A percentile compares a stretch with the other conserved stretches of the same genome.
Conservation (phyloP, 1,140 invertebrate species). For the Ptiloglossa arizonensis region DNA sequence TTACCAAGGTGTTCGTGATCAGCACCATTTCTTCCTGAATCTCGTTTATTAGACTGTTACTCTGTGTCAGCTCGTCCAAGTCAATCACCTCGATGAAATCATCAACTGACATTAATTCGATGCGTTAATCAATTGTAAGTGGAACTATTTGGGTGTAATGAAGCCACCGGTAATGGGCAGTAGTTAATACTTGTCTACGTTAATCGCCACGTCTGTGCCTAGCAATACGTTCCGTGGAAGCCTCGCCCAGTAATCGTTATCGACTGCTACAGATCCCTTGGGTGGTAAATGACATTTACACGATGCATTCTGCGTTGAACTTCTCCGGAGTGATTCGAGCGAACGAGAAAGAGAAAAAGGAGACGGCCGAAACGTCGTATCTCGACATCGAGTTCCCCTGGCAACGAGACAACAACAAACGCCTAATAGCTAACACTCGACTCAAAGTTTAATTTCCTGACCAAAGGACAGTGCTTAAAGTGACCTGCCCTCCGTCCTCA, state of each 20-base stretch:
- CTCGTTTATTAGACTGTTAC: too few relatives aligned
- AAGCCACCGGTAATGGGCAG: conserved; percentile 33
- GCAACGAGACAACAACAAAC: conserved; percentile 80
- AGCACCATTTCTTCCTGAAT: too few relatives aligned
- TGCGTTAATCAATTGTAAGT: conserved; percentile 15
- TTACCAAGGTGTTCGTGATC: too few relatives aligned
- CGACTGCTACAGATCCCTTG: conserved; percentile 67
- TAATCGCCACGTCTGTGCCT: conserved; percentile 53
- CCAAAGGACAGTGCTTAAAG: conserved; percentile 75
- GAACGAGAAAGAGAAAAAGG: conserved; percentile 7
- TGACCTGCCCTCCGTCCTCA: conserved; percentile 53
- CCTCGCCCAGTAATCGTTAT: conserved; percentile 63
- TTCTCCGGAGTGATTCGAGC: conserved; percentile 55
- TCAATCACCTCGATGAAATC: background rate
- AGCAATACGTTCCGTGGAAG: conserved; percentile 37
- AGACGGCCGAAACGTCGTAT: conserved; percentile 69
- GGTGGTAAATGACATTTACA: conserved; percentile 74
- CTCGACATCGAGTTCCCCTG: conserved; percentile 76
- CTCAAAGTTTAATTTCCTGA: conserved; percentile 81
- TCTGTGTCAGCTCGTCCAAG: background rate
- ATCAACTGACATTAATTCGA: background rate
- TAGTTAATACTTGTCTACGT: conserved; percentile 57
- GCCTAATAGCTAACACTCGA: conserved; percentile 77
- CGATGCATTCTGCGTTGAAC: conserved; percentile 71
- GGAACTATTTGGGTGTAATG: conserved; percentile 32